These are phyloP conservation scores for Scaptomyza pallida DNA, from an alignment of 1,140 invertebrate species.

Conservation along the genomic window DNA sequence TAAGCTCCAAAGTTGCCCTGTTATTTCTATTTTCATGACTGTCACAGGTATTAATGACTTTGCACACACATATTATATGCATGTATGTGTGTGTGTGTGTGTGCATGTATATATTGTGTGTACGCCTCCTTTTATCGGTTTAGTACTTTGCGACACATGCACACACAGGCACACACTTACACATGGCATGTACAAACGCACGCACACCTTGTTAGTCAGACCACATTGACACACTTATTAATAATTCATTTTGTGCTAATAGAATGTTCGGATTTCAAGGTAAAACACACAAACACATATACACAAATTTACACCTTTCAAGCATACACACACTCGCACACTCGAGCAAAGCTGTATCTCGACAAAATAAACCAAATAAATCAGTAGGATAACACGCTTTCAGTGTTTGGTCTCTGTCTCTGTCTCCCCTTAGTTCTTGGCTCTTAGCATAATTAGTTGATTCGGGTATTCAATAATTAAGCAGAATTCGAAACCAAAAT, in stretches of 20 bases:
- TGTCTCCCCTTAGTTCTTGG: not conserved
- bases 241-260: conserved; percentile 74
- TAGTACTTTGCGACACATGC: conserved; percentile 8
- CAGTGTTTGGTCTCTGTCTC: not conserved
- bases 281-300: conserved; percentile 30
- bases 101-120: conserved; percentile 26
- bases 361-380: conserved; percentile 16
- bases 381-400: not conserved
- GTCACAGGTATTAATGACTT: conserved; percentile 54
- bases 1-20: conserved; percentile 31
- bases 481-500: conserved; percentile 30
- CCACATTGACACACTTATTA: conserved; percentile 68
- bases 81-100: conserved; percentile 1
- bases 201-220: conserved; percentile 53
- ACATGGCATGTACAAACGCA: conserved; percentile 2
- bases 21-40: conserved; percentile 47
- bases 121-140: conserved; percentile 34
- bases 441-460: conserved; percentile 72
- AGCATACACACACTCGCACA: conserved; percentile 11
- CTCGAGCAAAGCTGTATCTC: conserved; percentile 2
- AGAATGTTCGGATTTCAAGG: conserved; percentile 61
- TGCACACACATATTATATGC: conserved; percentile 3
- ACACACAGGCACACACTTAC: conserved; percentile 28
- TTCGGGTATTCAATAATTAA: conserved; percentile 68
- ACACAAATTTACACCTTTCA: conserved; percentile 6